phyloP scores from a whole-genome alignment of 2,888 invertebrate species.

The Nineta flava region DNA sequence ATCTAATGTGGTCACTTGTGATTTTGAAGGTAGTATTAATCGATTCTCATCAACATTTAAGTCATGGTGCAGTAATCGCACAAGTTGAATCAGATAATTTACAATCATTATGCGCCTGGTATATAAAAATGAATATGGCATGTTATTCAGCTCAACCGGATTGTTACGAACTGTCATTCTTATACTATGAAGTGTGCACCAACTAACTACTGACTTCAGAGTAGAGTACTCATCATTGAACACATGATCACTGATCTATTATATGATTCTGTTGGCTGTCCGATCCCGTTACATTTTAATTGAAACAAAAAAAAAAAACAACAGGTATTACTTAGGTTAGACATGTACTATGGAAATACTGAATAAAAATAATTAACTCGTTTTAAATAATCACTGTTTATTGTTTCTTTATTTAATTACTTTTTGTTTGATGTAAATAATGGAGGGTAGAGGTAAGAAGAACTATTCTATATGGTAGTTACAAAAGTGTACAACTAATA shows the following conservation, averaged over 20 bases:
- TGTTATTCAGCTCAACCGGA: conserved; percentile 27
- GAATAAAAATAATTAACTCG: too few species aligned
- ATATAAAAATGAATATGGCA: conserved; percentile 23
- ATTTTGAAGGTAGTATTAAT: conserved; percentile 34
- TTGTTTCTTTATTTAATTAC: too few species aligned
- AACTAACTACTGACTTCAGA: neutral
- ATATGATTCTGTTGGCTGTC: neutral
- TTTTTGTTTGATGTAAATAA: too few species aligned
- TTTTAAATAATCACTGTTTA: too few species aligned
- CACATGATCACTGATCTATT: neutral
- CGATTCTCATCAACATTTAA: conserved; percentile 31
- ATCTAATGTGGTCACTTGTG: too few species aligned
- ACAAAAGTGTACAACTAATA: too few species aligned
- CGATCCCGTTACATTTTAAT: too few species aligned
- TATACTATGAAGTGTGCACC: conserved; percentile 19
- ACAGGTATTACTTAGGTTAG: too few species aligned
- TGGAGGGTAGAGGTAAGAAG: too few species aligned
- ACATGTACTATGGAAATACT: too few species aligned
- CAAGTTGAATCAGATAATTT: conserved; percentile 25
- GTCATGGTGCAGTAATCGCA: conserved; percentile 32
- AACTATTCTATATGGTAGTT: too few species aligned
- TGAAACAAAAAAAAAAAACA: too few species aligned
- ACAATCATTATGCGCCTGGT: conserved; percentile 30
- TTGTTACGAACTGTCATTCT: conserved; percentile 33
- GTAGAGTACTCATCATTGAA: neutral